phyloP scores from a whole-genome alignment of 2,888 invertebrate species.

The Caenorhabditis uteleia region DNA sequence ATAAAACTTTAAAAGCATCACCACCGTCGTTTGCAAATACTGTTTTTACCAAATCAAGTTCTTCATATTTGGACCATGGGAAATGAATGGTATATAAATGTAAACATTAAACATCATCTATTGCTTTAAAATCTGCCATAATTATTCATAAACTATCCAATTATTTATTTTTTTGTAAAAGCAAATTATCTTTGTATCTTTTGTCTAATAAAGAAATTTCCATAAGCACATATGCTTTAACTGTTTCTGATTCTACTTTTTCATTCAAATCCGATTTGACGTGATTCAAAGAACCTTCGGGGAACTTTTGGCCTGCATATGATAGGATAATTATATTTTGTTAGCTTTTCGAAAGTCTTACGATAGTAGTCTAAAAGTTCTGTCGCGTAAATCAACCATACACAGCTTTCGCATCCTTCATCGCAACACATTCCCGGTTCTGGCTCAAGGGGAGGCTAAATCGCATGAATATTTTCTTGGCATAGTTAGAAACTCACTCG shows the following conservation, averaged over 20 bases:
- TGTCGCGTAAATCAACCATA: constrained; percentile 60
- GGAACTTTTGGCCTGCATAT: constrained; percentile 22
- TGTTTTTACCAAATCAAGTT: constrained; percentile 32
- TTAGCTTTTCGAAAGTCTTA: too few species aligned
- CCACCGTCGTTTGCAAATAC: constrained; percentile 27
- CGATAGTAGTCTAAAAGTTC: constrained; percentile 53
- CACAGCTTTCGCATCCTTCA: constrained; percentile 60
- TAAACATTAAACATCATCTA: neutral
- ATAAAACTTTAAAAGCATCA: constrained; percentile 13
- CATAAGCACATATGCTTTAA: constrained; percentile 29
- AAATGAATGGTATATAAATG: neutral
- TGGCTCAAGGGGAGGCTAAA: constrained; percentile 26
- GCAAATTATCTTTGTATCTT: constrained; percentile 3
- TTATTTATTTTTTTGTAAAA: neutral
- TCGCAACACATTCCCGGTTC: constrained; percentile 52
- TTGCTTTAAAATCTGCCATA: neutral
- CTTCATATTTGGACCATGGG: constrained; percentile 32
- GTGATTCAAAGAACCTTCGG: constrained; percentile 7
- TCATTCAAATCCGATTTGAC: constrained; percentile 26
- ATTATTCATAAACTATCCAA: neutral
- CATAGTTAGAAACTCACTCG: too few species aligned
- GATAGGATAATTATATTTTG: neutral
- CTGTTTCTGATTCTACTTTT: constrained; percentile 31
- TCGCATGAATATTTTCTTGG: too few species aligned
- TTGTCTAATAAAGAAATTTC: constrained; percentile 25